phyloP scores from a whole-genome alignment of 2,797 vertebrate species.

The Pogoniulus pusillus region DNA sequence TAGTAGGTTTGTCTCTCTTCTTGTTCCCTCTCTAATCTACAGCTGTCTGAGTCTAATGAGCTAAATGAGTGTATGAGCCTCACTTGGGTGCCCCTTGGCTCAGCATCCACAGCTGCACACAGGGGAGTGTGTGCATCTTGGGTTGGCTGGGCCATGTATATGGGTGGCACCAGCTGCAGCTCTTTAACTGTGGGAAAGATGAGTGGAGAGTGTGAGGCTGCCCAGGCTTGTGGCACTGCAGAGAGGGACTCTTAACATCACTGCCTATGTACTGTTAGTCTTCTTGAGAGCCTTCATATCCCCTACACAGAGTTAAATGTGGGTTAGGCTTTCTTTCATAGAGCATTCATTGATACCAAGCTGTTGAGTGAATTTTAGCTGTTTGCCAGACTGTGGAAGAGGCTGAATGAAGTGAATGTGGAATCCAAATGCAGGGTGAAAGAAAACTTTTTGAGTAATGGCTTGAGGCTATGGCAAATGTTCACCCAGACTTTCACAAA shows the following conservation, averaged over 20 bases:
- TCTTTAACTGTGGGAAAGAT: conserved; percentile 4
- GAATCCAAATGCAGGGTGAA: not conserved
- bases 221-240: not conserved
- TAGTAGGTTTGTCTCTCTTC: not conserved
- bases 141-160: not conserved
- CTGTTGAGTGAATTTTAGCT: not conserved
- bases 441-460: not conserved
- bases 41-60: conserved; percentile 35
- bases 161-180: conserved; percentile 29
- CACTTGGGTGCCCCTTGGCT: not conserved
- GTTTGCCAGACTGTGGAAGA: not conserved
- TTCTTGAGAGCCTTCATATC: not conserved
- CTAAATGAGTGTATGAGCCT: conserved; percentile 12
- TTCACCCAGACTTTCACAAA: not conserved
- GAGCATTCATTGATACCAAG: not conserved
- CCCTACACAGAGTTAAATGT: not conserved
- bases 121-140: not conserved
- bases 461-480: not conserved
- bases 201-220: not conserved
- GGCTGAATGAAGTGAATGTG: rapidly evolving
- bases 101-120: conserved; percentile 12
- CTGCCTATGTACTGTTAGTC: not conserved
- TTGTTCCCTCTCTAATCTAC: not conserved
- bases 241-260: not conserved
- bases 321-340: not conserved